Base-by-base conservation (phyloP, 2,888 invertebrate species). In the Limenitis camilla region DNA sequence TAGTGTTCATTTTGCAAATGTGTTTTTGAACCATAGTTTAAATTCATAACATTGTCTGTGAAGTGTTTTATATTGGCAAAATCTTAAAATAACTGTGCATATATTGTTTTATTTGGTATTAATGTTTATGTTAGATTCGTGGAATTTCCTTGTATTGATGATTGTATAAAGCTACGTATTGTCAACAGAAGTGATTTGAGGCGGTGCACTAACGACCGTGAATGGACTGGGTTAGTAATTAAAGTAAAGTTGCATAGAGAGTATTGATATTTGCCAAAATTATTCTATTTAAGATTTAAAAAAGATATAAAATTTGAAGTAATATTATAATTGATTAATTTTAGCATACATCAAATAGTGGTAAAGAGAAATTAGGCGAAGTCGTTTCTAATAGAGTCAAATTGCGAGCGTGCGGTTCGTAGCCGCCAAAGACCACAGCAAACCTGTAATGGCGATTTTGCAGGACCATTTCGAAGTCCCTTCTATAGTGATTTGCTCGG, bases 401-500 rank as follows among this genome's bases (percentile, higher is more conserved):
- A 82, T 77, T 85, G 85, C 84, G 84, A 85, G 78, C 81, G 82
- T 80, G 86, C 86, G 85, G 85, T 76, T 75, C 81, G 69, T 70
- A 81, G 86, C 86, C 87, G 86, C 85, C 71, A 86, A 85, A 88
- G 84, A 84, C 86, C 83, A 78, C 82, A 74, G 86, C 88, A 88
- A 94, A 98, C 97, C 97, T 96, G 97, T 98, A 85, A 98, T 97
- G 89, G 97, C 97, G 91, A 98, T 96, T 94, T 98, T 98, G 93
- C 97, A 97, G 89, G 97, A 97, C 98, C 98, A 98, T 91, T 98
- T 97, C 88, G 97, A 97, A 78, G 97, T 98, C 89, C 98, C 98
- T 91, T 97, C 97, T 88, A 98, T 95, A 89, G 98, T 97, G 91
- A 96, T 94, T 91, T 94, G 94, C 91, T 98, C 96, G 83, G 97